Evolutionary conservation across 1,140 invertebrate genomes (phyloP).

Genomic region (Formica exsecta): DNA sequence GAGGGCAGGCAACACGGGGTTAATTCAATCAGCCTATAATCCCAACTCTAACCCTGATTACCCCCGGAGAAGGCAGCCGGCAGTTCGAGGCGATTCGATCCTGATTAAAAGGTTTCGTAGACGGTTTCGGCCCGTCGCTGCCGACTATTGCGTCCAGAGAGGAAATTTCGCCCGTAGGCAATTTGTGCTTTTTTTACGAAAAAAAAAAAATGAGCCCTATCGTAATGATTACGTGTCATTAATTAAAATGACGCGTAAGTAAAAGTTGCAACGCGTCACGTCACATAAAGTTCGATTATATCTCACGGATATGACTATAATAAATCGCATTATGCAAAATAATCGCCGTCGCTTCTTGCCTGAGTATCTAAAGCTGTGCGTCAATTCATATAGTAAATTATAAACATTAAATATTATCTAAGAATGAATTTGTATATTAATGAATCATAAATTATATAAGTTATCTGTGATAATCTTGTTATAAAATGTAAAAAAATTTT

Average conservation of each 20-base stretch:
- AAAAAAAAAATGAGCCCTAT: not conserved
- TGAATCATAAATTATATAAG: not conserved
- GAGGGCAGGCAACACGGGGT: slow-evolving; percentile 83
- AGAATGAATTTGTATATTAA: not conserved
- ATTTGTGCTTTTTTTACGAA: slow-evolving; percentile 22
- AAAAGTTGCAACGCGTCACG: slow-evolving; percentile 26
- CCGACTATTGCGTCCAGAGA: slow-evolving; percentile 21
- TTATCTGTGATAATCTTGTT: not conserved
- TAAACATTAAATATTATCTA: not conserved
- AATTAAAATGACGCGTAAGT: slow-evolving; percentile 43
- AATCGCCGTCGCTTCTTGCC: slow-evolving; percentile 2
- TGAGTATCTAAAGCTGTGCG: not conserved
- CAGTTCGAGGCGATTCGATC: slow-evolving; percentile 75
- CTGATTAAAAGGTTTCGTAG: slow-evolving; percentile 79
- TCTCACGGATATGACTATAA: slow-evolving; percentile 15
- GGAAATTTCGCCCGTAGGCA: slow-evolving; percentile 38
- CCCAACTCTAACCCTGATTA: slow-evolving; percentile 84
- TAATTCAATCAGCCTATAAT: slow-evolving; percentile 86
- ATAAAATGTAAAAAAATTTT: not conserved
- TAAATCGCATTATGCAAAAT: slow-evolving; percentile 48
- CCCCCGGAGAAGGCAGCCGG: slow-evolving; percentile 76
- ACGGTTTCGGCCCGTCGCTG: slow-evolving; percentile 62
- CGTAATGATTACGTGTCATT: slow-evolving; percentile 50
- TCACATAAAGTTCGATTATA: slow-evolving; percentile 35
- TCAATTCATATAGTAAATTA: not conserved